Evolutionary conservation across 2,888 invertebrate species (phyloP).

Genomic region (Camponotus fellah): DNA sequence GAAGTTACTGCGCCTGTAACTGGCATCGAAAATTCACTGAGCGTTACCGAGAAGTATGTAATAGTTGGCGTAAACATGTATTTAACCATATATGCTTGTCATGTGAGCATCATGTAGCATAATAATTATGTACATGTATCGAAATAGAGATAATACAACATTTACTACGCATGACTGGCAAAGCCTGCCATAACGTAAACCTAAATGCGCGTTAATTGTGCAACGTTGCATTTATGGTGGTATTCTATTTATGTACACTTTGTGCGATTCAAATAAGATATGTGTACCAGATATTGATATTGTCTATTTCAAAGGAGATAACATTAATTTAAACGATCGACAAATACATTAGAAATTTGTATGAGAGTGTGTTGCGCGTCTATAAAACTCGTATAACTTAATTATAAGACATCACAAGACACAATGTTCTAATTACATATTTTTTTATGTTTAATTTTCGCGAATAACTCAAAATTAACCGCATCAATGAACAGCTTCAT

Average conservation of each 20-base stretch:
- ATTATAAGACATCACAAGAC: not conserved
- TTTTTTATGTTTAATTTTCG: not conserved
- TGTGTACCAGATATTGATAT: not conserved
- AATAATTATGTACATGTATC: constrained; percentile 34
- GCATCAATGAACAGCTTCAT: not conserved
- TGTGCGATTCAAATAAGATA: not conserved
- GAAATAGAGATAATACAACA: constrained; percentile 33
- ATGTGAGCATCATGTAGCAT: not conserved
- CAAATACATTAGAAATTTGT: not conserved
- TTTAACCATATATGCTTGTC: constrained; percentile 7
- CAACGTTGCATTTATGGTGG: constrained; percentile 4
- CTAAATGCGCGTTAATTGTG: not conserved
- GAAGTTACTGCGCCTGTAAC: not conserved
- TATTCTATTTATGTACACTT: not conserved
- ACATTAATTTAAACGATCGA: not conserved
- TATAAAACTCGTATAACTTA: not conserved
- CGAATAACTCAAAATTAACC: not conserved
- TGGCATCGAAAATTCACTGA: constrained; percentile 7
- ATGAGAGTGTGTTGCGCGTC: no score
- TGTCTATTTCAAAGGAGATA: not conserved
- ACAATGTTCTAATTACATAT: not conserved
- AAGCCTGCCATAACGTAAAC: constrained; percentile 21
- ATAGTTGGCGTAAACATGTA: not conserved
- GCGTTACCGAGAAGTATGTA: not conserved
- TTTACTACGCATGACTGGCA: constrained; percentile 7